phyloP scores from a whole-genome alignment of 92 coral and sea anemone species.

The Actinostola sp. region DNA sequence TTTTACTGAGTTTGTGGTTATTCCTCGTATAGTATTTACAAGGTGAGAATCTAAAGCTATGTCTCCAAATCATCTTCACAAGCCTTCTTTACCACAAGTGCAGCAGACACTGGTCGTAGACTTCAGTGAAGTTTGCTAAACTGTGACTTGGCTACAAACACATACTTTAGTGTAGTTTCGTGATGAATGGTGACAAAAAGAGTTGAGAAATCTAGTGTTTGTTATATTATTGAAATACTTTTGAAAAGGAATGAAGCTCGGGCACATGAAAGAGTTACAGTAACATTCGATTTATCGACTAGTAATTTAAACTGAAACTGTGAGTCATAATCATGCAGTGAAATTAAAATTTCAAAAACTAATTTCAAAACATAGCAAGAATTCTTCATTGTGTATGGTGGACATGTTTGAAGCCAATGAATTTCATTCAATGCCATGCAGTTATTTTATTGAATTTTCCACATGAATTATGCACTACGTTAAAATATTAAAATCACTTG shows the following conservation, averaged over 20 bases:
- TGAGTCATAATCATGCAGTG: too few species aligned
- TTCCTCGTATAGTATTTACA: background rate
- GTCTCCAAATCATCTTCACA: background rate
- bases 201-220: background rate
- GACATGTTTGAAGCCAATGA: background rate
- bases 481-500: conserved; percentile 3
- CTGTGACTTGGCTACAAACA: conserved; percentile 2
- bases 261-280: too few species aligned
- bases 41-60: conserved; percentile 17
- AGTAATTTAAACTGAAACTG: too few species aligned
- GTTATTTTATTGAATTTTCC: background rate
- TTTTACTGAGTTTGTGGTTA: background rate
- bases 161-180: background rate
- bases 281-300: too few species aligned
- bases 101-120: background rate
- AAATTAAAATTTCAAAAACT: too few species aligned
- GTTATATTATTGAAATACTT: background rate
- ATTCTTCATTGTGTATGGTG: background rate
- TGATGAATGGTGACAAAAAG: background rate
- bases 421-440: background rate
- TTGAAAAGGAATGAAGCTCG: too few species aligned
- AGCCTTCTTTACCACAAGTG: conserved; percentile 7
- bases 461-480: background rate
- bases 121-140: conserved; percentile 10
- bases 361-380: background rate